phyloP scores from a whole-genome alignment of 1,140 invertebrate species.

The Manduca sexta region DNA sequence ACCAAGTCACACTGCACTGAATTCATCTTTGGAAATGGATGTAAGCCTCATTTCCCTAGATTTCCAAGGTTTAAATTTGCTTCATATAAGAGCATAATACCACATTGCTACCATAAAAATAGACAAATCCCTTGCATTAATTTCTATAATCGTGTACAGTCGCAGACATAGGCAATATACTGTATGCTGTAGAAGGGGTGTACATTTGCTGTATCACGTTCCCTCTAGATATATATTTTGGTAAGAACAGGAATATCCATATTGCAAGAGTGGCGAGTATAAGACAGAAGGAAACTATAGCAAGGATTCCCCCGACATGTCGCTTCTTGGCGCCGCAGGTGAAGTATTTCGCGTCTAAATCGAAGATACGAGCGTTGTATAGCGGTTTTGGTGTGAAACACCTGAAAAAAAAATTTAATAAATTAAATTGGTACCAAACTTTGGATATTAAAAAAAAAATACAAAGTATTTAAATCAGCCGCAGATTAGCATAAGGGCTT shows the following conservation, averaged over 20 bases:
- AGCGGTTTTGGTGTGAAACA: constrained; percentile 42
- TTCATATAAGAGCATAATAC: no score
- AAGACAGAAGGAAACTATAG: constrained; percentile 32
- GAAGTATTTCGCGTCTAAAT: constrained; percentile 44
- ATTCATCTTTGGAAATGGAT: no score
- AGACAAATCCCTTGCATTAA: no score
- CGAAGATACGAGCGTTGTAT: constrained; percentile 47
- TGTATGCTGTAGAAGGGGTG: constrained; percentile 29
- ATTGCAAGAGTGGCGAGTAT: constrained; percentile 30
- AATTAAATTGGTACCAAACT: no score
- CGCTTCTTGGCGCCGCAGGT: constrained; percentile 18
- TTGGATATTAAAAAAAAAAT: no score
- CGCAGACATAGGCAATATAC: constrained; percentile 29
- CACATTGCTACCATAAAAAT: no score
- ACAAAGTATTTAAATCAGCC: no score
- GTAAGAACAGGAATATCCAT: constrained; percentile 44
- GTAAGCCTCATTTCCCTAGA: no score
- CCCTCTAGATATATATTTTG: constrained; percentile 27
- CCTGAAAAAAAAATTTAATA: constrained; percentile 34
- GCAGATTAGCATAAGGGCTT: no score
- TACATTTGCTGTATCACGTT: constrained; percentile 23
- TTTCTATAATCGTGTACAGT: neutral
- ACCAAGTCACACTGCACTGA: no score
- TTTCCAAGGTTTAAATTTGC: no score
- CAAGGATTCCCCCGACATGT: constrained; percentile 26